These are phyloP conservation scores for Phytoseiulus persimilis DNA, from an alignment of 2,888 invertebrate species.

Conservation along the genomic window DNA sequence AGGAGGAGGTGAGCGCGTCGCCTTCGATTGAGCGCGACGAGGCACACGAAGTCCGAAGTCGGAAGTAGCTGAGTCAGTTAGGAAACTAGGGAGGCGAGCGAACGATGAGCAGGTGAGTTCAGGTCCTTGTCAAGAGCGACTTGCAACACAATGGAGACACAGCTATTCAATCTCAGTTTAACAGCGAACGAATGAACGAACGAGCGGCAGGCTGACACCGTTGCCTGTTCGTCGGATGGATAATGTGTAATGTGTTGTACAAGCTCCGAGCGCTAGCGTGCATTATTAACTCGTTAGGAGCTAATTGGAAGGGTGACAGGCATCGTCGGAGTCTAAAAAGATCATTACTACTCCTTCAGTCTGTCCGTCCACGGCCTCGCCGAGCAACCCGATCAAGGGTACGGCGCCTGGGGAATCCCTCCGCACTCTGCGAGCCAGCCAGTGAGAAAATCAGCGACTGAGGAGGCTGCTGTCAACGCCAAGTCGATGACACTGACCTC, in stretches of 20 bases:
- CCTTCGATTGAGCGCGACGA: neutral
- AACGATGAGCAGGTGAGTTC: neutral
- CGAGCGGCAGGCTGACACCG: neutral
- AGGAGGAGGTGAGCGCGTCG: neutral
- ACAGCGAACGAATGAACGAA: neutral
- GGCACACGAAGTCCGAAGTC: neutral
- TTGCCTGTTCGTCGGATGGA: neutral
- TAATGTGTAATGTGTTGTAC: neutral
- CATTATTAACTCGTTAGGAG: neutral
- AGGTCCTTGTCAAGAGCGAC: neutral
- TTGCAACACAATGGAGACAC: slow-evolving; percentile 17
- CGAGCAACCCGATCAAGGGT: slow-evolving; percentile 5
- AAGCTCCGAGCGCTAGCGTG: neutral
- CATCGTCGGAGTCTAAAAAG: neutral
- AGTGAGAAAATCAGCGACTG: neutral
- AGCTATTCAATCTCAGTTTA: slow-evolving; percentile 38
- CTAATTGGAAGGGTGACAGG: slow-evolving; percentile 5
- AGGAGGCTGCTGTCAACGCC: neutral
- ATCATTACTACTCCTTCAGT: neutral
- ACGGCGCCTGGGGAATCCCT: neutral
- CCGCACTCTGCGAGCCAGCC: neutral
- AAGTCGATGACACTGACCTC: slow-evolving; percentile 5
- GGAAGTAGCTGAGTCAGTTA: neutral
- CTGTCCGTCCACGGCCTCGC: neutral
- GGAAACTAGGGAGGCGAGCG: neutral